Evolutionary conservation across 2,797 vertebrate genomes (phyloP).

Genomic region (Pelochelys cantorii): DNA sequence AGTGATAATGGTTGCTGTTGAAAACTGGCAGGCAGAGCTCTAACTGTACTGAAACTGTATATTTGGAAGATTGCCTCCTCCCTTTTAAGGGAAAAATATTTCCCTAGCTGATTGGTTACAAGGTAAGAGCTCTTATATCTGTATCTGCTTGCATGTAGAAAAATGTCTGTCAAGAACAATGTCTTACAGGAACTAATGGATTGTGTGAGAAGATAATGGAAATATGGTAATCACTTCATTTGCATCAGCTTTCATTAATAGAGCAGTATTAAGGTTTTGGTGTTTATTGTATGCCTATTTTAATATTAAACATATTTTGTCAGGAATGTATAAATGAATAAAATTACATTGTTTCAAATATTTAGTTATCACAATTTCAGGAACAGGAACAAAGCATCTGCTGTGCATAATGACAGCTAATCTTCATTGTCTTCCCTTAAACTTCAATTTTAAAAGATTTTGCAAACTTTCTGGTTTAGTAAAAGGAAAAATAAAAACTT

Average conservation of each 20-base stretch:
- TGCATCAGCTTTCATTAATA: neutral
- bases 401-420: neutral
- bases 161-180: neutral
- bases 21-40: conserved; percentile 17
- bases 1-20: conserved; percentile 2
- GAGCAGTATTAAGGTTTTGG: neutral
- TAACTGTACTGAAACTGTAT: neutral
- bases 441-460: neutral
- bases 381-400: neutral
- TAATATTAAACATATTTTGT: neutral
- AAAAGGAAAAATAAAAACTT: neutral
- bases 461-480: neutral
- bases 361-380: neutral
- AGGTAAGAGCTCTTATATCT: neutral
- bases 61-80: conserved; percentile 19
- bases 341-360: neutral
- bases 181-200: conserved; percentile 3
- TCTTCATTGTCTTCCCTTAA: neutral
- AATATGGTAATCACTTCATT: neutral
- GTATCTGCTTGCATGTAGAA: neutral
- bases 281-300: neutral
- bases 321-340: neutral
- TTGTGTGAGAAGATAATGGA: neutral
- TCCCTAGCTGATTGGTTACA: conserved; percentile 17
- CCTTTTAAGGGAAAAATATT: conserved; percentile 16